Evolutionary conservation across 1,140 invertebrate genomes (phyloP), one percentile per base, ranked within the genome.

Genomic region (Myzus persicae): DNA sequence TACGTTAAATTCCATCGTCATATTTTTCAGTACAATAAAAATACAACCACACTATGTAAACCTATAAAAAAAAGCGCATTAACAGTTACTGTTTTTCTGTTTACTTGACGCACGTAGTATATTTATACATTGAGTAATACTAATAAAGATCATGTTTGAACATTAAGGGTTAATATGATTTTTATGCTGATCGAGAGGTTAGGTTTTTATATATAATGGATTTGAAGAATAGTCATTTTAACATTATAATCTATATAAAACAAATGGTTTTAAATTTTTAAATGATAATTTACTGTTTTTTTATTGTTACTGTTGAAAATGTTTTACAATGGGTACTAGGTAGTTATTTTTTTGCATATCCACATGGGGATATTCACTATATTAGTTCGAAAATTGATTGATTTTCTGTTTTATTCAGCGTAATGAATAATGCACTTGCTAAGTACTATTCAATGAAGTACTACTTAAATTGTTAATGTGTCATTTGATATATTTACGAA

Each of bases 1-100:
- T n/a, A n/a, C n/a, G 14, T 76, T 76, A n/a, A n/a, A 36, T 76
- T 76, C 14, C 31, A 5, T 76, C 31, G 59, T n/a, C 31, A 36
- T 76, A 76, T n/a, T 76, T 76, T 76, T n/a, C n/a, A 76, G 59
- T 76, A 76, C 59, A 76, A 36, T 76, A 67, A 67, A 67, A 67
- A 67, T n/a, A n/a, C n/a, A 76, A n/a, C n/a, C 31, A 76, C 59
- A 36, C 59, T 76, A n/a, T 76, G 14, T 76, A n/a, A n/a, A 67
- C n/a, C 31, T 67, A 67, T 76, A n/a, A n/a, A 76, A 76, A 76
- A n/a, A 59, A 51, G 6, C 14, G 20, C 59, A n/a, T 76, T 76
- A 76, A 20, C 31, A 76, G 59, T 76, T 76, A 76, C n/a, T n/a
- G n/a, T 76, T 76, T 76, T 76, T 76, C 59, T 76, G 59, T 76